Base-by-base conservation (phyloP, 2,797 vertebrate genomes). In the Loriculus beryllinus region DNA sequence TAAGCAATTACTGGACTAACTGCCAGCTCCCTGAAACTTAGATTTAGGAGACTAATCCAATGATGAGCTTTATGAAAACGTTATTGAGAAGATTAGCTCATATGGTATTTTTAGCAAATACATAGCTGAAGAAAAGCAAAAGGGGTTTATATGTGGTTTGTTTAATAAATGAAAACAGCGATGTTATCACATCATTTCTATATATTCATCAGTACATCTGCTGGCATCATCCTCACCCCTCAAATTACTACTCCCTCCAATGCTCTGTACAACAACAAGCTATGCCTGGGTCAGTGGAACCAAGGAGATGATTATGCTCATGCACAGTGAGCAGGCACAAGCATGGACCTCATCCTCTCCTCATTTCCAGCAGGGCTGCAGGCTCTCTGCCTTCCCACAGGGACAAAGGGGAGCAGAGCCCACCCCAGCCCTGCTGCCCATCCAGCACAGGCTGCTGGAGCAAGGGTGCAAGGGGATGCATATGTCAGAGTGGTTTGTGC, bases 91-190 rank as follows among this genome's bases (percentile, higher is more conserved):
- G 29, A 71, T 83, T 96, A 67, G 57, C 39, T 93, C 60, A 80
- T 54, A 40, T 1, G 7, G 22, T 86, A 82, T 94, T 93, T 96
- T 96, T 96, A 93, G 88, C n/a, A 60, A 86, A 94, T 80, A 23
- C 9, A 52, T 83, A 87, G 43, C 8, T 86, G 79, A 88, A 69
- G 69, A 60, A 82, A 96, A 88, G 39, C 39, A 86, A 72, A 83
- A 82, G 22, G 5, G 8, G 51, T 52, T 94, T 87, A 33, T 13
- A 59, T 64, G 33, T 56, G 8, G 29, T 45, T 89, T 90, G 62
- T 70, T 95, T 93, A 93, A 82, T 79, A 88, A 88, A 82, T 29
- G 15, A 62, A 88, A 94, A 68, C 37, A 88, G 21, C 14, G 62
- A 26, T 0, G 0, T 70, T 93, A 62, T 22, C 3, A 1, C 68